Percentiles rank a stretch among this genome's conserved stretches.
Conservation (phyloP, 2,797 vertebrate genomes). For the Molothrus aeneus region DNA sequence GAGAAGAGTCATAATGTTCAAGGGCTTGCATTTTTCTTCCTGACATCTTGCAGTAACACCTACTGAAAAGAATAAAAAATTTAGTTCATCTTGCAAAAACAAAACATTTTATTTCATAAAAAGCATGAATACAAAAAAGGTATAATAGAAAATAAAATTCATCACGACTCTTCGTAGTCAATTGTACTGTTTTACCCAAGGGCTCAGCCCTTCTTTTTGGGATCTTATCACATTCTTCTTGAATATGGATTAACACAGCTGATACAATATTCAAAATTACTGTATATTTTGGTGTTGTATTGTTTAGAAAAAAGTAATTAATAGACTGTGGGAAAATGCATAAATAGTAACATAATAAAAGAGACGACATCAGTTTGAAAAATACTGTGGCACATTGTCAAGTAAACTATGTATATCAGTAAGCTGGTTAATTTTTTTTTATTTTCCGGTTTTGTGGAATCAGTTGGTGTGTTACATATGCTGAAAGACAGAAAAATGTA, state of each 20-base stretch:
- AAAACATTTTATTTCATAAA: neutral
- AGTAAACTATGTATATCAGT: neutral
- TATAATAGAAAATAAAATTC: neutral
- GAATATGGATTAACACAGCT: neutral
- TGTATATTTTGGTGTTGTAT: neutral
- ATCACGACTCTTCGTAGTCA: neutral
- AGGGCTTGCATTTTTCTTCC: neutral
- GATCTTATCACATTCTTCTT: neutral
- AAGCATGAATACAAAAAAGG: neutral
- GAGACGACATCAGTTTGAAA: neutral
- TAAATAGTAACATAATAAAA: neutral
- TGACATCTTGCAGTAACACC: neutral
- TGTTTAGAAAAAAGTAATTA: neutral
- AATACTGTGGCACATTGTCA: neutral
- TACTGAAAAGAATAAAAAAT: neutral
- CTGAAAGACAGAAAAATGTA: neutral
- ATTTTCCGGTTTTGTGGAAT: neutral
- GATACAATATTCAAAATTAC: neutral
- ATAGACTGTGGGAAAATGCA: neutral
- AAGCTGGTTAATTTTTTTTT: neutral
- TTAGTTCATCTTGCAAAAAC: neutral
- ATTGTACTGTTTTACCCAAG: neutral
- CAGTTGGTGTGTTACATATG: neutral
- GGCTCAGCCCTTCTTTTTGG: neutral
- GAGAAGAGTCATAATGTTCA: slow-evolving; percentile 10